phyloP scores from a whole-genome alignment of 92 coral and sea anemone genomes.

The Chrysogorgia sp. region DNA sequence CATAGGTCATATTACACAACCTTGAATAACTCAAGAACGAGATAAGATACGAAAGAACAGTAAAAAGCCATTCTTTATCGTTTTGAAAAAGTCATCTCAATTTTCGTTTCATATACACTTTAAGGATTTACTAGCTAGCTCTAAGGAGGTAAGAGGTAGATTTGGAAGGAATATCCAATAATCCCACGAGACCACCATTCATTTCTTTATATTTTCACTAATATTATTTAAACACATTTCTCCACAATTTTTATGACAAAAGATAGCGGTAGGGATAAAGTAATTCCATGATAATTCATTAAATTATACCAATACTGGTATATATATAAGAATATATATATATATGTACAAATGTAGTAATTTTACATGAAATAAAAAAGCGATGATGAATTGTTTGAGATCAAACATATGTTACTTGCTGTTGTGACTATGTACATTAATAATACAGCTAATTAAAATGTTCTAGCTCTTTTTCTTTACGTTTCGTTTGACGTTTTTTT shows the following conservation, averaged over 20 bases:
- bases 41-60: no score
- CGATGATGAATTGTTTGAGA: not conserved
- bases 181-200: not conserved
- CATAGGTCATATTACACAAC: no score
- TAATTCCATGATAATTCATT: not conserved
- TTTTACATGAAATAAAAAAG: slow-evolving; percentile 1
- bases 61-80: no score
- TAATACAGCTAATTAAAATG: slow-evolving; percentile 4
- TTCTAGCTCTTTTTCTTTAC: slow-evolving; percentile 87
- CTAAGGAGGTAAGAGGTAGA: no score
- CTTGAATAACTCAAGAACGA: no score
- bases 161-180: no score
- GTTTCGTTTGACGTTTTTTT: slow-evolving; percentile 88
- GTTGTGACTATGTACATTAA: slow-evolving; percentile 15
- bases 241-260: not conserved
- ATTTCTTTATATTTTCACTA: not conserved
- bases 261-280: not conserved
- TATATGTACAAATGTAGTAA: not conserved
- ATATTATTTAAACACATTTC: not conserved
- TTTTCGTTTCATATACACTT: no score
- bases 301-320: not conserved
- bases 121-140: no score
- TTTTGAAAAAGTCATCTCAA: no score
- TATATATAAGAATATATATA: not conserved
- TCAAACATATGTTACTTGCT: not conserved